A percentile compares a stretch with the other conserved stretches of the same genome.
Conservation (phyloP, 2,797 vertebrate species). For the Paedocypris micromegethes region DNA sequence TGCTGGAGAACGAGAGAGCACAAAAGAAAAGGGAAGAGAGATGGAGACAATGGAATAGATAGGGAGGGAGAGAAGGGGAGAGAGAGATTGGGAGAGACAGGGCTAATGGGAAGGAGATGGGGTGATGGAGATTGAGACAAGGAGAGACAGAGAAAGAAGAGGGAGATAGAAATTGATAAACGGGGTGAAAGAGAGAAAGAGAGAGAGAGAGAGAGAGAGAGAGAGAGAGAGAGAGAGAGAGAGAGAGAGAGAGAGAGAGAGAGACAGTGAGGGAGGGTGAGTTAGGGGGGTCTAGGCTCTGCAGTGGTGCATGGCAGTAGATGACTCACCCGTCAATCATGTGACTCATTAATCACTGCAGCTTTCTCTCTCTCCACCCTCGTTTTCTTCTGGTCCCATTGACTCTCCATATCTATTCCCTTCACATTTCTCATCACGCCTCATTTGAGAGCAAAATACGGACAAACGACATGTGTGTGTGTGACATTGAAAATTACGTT, state of each 20-base stretch:
- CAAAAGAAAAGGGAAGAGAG: not conserved
- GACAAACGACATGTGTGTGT: too few species aligned
- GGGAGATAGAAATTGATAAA: too few species aligned
- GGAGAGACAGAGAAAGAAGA: not conserved
- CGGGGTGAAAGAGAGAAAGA: not conserved
- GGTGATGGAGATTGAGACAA: slow-evolving; percentile 42
- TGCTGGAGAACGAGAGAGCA: not conserved
- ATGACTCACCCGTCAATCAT: slow-evolving; percentile 81
- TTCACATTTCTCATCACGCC: slow-evolving; percentile 49
- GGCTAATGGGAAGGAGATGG: slow-evolving; percentile 19
- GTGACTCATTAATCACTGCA: slow-evolving; percentile 82
- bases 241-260: not conserved
- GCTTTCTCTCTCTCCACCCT: slow-evolving; percentile 54
- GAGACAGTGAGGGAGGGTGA: slow-evolving; percentile 25
- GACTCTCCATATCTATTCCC: slow-evolving; percentile 47
- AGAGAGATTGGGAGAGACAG: not conserved
- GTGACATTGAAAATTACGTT: too few species aligned
- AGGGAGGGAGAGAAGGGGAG: slow-evolving; percentile 36
- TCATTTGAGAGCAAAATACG: slow-evolving; percentile 31
- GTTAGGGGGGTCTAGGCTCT: slow-evolving; percentile 51
- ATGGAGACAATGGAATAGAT: slow-evolving; percentile 9
- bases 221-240: slow-evolving; percentile 24
- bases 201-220: slow-evolving; percentile 36
- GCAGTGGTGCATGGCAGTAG: slow-evolving; percentile 73
- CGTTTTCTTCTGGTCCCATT: slow-evolving; percentile 40